These are phyloP conservation scores for Pteronotus mesoamericanus DNA, from an alignment of 2,797 vertebrate species.

Conservation along the genomic window DNA sequence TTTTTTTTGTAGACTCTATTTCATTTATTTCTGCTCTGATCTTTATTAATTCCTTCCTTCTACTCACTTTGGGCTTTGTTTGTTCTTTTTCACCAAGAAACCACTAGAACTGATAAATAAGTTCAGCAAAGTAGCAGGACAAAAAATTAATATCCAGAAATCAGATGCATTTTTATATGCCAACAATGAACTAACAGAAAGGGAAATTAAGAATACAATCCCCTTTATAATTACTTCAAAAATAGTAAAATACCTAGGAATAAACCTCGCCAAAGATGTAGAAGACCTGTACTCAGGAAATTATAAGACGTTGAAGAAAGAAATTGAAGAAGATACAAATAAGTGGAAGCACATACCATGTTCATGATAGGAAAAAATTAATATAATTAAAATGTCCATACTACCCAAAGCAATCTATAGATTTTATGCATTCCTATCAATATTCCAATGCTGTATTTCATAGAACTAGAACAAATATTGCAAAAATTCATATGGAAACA, in stretches of 20 bases:
- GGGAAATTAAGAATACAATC: not conserved
- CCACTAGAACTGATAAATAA: not conserved
- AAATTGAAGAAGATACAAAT: not conserved
- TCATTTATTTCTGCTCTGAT: not conserved
- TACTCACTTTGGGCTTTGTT: not conserved
- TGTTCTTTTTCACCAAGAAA: not conserved
- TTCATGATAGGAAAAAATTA: not conserved
- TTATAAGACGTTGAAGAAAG: not conserved
- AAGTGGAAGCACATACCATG: not conserved
- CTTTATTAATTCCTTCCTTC: not conserved
- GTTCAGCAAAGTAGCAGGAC: not conserved
- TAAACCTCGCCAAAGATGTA: not conserved
- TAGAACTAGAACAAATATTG: not conserved
- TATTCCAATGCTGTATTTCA: not conserved
- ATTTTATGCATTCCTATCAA: not conserved
- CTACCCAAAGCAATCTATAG: not conserved
- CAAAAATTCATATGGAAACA: not conserved
- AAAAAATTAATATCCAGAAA: not conserved
- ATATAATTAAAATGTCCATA: not conserved
- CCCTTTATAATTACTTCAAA: too few species aligned
- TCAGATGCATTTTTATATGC: not conserved
- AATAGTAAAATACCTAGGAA: not conserved
- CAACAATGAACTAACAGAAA: not conserved
- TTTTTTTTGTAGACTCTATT: not conserved
- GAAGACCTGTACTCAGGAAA: not conserved